Evolutionary conservation across 2,888 invertebrate genomes (phyloP), one percentile per base, ranked within the genome.

Genomic region (Trissolcus brochymenae): DNA sequence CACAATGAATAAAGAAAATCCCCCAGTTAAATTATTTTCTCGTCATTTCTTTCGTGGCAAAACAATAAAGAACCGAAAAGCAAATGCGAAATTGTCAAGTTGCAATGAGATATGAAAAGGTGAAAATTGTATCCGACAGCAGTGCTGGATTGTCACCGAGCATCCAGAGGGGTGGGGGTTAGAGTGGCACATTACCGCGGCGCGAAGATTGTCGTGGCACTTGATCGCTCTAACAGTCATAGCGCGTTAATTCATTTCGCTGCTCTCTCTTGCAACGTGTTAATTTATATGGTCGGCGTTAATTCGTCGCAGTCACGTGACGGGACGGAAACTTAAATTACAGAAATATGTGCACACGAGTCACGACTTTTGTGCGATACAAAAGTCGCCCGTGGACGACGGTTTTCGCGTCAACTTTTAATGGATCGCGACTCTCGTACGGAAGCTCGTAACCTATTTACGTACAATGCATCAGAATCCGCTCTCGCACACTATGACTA

Each of bases 301-400:
- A 85, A 85, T 85, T 83, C 83, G 82, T 81, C 76, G 78, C 64
- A 82, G 83, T 84, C 83, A 84, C 84, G 85, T 84, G 84, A 83
- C 81, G 81, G 61, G 64, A 80, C 83, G 82, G 83, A 83, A 85
- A 84, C 85, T 85, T 84, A 85, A 86, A 85, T 85, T 85, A 84
- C 85, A 82, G 83, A 72, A 72, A 72, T 64, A 72, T 67, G 21
- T 13, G 55, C 21, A 46, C 6, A 51, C 21, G n/a, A 60, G 25
- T 65, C 35, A 9, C 35, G 9, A 11, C 6, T 41, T 50, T 43
- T 57, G 16, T 2, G 25, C 25, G 25, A 25, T 4, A 25, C 25
- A 25, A 25, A 25, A 25, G 25, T 25, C 25, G 25, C 4, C 19
- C 76, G 72, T 60, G 73, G 61, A 78, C 76, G 76, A 64, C 53